Conservation (phyloP, 2,113 vertebrate genomes). For the Thalassarche chlororhynchos region DNA sequence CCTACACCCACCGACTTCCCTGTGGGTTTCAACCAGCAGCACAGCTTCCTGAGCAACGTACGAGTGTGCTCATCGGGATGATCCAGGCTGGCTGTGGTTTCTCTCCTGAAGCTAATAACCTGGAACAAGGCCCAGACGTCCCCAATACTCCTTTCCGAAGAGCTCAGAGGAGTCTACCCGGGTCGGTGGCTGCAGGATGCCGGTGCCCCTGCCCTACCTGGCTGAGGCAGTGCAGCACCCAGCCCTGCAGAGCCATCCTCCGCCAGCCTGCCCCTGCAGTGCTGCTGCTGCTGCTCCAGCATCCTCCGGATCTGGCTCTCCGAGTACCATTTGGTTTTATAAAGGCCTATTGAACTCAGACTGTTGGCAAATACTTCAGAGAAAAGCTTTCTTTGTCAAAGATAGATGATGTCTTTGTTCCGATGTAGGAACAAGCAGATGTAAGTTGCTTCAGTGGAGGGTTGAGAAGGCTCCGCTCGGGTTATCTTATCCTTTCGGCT, state of each 20-base stretch:
- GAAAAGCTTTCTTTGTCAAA: conserved; percentile 3
- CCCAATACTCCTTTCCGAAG: neutral
- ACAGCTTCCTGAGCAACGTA: neutral
- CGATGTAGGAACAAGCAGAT: neutral
- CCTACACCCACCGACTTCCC: neutral
- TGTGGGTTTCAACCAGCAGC: neutral
- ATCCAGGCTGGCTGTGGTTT: neutral
- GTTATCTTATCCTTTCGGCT: neutral
- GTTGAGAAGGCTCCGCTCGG: neutral
- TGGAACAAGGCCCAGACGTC: neutral
- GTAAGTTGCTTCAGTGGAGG: neutral
- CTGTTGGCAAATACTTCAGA: neutral
- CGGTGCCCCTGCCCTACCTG: neutral
- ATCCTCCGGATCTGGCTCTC: neutral
- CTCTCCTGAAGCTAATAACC: neutral
- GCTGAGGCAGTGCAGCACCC: neutral
- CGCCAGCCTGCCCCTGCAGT: neutral
- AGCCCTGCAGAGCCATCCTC: neutral
- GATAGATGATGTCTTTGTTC: neutral
- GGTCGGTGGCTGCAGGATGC: rapidly evolving
- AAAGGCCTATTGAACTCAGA: neutral
- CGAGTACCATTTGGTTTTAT: rapidly evolving
- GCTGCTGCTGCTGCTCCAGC: neutral
- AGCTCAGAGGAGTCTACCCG: rapidly evolving
- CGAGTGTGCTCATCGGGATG: rapidly evolving